Base-by-base conservation (phyloP, 2,113 vertebrate species). In the Cercocebus atys region DNA sequence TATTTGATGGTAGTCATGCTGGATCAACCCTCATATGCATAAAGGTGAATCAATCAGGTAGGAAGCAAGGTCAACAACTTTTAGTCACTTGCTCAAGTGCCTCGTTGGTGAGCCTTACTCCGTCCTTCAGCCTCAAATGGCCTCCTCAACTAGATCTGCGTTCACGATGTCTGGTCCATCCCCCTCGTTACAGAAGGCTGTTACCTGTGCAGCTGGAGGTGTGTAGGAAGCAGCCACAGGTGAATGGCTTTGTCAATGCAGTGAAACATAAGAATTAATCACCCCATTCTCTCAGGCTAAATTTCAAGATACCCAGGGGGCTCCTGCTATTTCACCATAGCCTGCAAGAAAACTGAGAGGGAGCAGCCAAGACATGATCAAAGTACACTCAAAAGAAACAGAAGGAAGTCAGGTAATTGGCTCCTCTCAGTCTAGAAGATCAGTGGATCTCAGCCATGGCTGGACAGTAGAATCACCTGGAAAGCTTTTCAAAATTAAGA, bases 401-500 rank as follows among this genome's bases (percentile, higher is more conserved):
- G 68, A 91, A 94, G 84, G 13, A 81, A 7, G 72, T 40, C 68
- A 83, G 23, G 68, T 57, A 30, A 86, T 47, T 70, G 43, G 38
- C 12, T 89, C 43, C 45, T 93, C 78, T 85, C 25, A 27, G 4
- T 70, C 76, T 47, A 88, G 40, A 93, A 96, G n/a, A 16, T 50
- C 25, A 55, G 14, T 16, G 20, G 45, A n/a, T 68, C 64, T 82
- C 40, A 79, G 68, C 27, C 90, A 59, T 43, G 59, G 70, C 47
- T 61, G 11, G 43, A 93, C 22, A 52, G 4, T 2, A 61, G 12
- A 40, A 84, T 30, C 35, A 90, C 45, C 25, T 47, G 70, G 18
- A 35, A 95, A 84, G 20, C 32, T 84, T 96, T 80, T 8, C 32
- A 90, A 95, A 88, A 84, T 66, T 43, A 93, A 85, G 17, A 35